Base-by-base conservation (phyloP, 2,888 invertebrate genomes). In the Leptodirus hochenwartii region DNA sequence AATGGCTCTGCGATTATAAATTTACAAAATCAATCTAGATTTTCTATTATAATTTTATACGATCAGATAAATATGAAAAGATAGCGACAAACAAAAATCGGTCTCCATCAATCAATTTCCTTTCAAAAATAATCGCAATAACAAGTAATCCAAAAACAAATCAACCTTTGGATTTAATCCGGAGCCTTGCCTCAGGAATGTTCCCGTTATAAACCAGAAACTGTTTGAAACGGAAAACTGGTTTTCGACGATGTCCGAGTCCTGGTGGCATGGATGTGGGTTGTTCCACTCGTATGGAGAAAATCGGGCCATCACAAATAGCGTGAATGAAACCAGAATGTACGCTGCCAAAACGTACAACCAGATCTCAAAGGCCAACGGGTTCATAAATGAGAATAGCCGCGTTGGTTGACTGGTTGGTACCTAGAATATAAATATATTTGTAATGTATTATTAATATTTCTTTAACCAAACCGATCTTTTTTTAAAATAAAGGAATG, bases 161-260 rank as follows among this genome's bases (percentile, higher is more conserved):
- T n/a, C n/a, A 65, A 77, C 78, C 74, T 71, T 87, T 27, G 87
- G 85, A 55, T 80, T 81, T 40, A 80, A 61, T 42, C 76, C 79
- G 40, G 77, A 78, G 50, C 81, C 84, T 58, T 84, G 84, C 37
- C 84, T 72, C 48, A 88, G 69, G 51, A 88, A 75, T 17, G 84
- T 84, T 25, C 87, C 85, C 9, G 82, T 81, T 51, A 81, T 81
- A 58, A 85, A 85, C 85, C 85, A 87, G 57, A 87, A 78, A 47
- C 65, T 79, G 61, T 88, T 95, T 46, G 90, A 84, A 31, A 96
- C 41, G 25, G 77, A 74, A 51, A 87, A 87, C 47, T 82, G 79
- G 54, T 84, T 85, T 49, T 76, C 73, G 24, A 69, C 61, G 14
- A 66, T 55, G 41, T 63, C 63, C 39, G 61, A 62, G 37, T 70